These are phyloP conservation scores for Hydractinia echinata DNA, from an alignment of 30 jellyfish, hydroid and myxozoan species.

Conservation along the genomic window DNA sequence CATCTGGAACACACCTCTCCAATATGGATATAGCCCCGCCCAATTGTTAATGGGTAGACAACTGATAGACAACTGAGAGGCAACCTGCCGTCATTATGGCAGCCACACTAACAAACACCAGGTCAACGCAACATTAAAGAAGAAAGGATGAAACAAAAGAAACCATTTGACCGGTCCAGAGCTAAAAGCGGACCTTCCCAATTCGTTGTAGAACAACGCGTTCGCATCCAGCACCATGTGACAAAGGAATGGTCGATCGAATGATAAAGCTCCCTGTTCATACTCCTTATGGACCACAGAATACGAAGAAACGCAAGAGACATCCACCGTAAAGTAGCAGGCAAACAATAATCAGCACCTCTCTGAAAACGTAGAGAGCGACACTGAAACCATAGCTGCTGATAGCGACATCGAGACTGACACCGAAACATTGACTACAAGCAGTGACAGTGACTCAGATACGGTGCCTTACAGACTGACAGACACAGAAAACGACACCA, in stretches of 20 bases:
- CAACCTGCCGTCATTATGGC: not conserved
- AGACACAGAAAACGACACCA: not conserved
- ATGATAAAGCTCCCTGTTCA: not conserved
- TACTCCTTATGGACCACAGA: not conserved
- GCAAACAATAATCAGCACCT: not conserved
- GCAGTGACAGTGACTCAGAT: not conserved
- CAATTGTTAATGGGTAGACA: constrained; percentile 13
- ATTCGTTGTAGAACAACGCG: not conserved
- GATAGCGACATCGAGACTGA: not conserved
- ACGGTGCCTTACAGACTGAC: not conserved
- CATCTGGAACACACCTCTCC: constrained; percentile 32
- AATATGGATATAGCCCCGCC: constrained; percentile 32
- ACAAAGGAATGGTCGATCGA: not conserved
- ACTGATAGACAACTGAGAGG: no score
- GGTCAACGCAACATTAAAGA: not conserved
- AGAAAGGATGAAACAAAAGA: not conserved
- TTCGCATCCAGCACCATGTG: not conserved
- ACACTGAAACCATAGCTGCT: not conserved
- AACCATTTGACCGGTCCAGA: not conserved
- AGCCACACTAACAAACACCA: not conserved
- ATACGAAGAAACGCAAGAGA: not conserved
- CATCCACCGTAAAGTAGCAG: not conserved
- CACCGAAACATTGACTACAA: not conserved
- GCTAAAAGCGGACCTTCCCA: not conserved
- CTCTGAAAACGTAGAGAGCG: not conserved